phyloP scores from a whole-genome alignment of 2,888 invertebrate species.

The Cephalotes varians region DNA sequence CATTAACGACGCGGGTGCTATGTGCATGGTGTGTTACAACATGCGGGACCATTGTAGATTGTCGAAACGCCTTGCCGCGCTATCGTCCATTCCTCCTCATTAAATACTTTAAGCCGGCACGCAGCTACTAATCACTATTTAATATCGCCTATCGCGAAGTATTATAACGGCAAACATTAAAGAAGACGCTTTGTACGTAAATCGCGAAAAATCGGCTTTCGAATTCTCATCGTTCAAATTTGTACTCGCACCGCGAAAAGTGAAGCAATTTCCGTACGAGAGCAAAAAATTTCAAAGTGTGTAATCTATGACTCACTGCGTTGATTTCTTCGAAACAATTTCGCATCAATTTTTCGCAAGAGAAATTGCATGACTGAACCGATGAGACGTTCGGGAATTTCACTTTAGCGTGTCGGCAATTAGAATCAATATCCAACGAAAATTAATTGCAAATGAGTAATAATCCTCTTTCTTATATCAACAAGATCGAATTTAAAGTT shows the following conservation, averaged over 20 bases:
- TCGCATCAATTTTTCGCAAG: background rate
- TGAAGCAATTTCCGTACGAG: background rate
- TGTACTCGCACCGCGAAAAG: background rate
- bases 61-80: constrained; percentile 60
- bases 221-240: background rate
- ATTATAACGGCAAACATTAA: background rate
- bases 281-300: background rate
- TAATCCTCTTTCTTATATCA: background rate
- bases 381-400: constrained; percentile 28
- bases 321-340: constrained; percentile 4
- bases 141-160: background rate
- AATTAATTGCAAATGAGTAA: background rate
- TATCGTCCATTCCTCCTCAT: constrained; percentile 72
- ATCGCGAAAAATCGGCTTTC: background rate
- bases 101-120: constrained; percentile 68
- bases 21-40: constrained; percentile 39
- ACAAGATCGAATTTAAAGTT: background rate
- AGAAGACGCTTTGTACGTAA: background rate
- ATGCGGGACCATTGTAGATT: constrained; percentile 72
- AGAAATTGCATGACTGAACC: background rate
- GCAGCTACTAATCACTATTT: constrained; percentile 25
- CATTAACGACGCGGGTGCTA: constrained; percentile 10
- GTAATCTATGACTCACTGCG: constrained; percentile 5
- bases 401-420: background rate
- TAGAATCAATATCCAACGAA: constrained; percentile 15